These are phyloP conservation scores for Arothron firmamentum DNA, from an alignment of 2,113 vertebrate genomes.

Conservation along the genomic window DNA sequence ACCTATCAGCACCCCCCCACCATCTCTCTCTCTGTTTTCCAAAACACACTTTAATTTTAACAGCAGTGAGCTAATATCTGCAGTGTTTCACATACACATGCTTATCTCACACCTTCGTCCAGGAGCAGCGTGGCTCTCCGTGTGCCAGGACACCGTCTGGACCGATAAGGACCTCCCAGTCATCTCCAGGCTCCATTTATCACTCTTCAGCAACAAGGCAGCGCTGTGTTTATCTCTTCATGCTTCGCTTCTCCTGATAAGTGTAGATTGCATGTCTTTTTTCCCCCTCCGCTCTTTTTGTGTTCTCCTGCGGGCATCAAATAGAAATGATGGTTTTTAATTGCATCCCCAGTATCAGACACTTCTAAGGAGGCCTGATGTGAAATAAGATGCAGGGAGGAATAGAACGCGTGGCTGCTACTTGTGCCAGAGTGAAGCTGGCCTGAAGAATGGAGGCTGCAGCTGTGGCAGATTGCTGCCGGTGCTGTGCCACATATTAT, in stretches of 20 bases:
- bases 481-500: constrained; percentile 43
- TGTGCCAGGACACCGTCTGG: constrained; percentile 42
- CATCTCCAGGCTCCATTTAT: constrained; percentile 61
- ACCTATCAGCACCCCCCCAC: constrained; percentile 23
- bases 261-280: constrained; percentile 3
- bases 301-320: constrained; percentile 22
- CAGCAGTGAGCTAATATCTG: constrained; percentile 47
- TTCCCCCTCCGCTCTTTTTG: constrained; percentile 2
- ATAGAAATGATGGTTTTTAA: constrained; percentile 44
- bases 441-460: background rate
- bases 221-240: constrained; percentile 32
- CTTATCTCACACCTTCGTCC: constrained; percentile 68
- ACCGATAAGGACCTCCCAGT: constrained; percentile 59
- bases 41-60: constrained; percentile 31
- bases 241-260: constrained; percentile 49
- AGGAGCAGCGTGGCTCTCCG: constrained; percentile 54
- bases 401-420: constrained; percentile 22
- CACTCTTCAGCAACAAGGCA: constrained; percentile 59
- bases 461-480: constrained; percentile 2
- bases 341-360: constrained; percentile 34
- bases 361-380: constrained; percentile 13
- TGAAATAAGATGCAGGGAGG: constrained; percentile 19
- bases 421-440: constrained; percentile 16
- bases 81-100: constrained; percentile 47
- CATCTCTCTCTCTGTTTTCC: background rate